These are phyloP conservation scores for Leptopilina drosophilae DNA, from an alignment of 2,888 invertebrate genomes.

Conservation along the genomic window DNA sequence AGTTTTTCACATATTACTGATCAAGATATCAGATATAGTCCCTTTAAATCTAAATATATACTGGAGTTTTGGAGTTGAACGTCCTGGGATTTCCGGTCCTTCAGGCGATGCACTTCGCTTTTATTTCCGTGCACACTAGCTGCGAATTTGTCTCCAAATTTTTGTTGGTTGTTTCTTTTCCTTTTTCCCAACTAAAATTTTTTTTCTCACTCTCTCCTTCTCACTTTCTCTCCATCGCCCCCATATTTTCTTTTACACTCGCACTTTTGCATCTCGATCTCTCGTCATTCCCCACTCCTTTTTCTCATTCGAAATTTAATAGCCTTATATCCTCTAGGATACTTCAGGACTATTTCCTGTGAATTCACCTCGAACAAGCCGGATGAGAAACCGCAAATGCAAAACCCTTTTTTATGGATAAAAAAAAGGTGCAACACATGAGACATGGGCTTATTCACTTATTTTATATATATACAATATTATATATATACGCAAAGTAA, in stretches of 20 bases:
- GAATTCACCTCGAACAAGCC: slow-evolving; percentile 64
- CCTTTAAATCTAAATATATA: slow-evolving; percentile 71
- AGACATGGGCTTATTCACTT: slow-evolving; percentile 29
- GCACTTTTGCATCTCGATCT: slow-evolving; percentile 45
- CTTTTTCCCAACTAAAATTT: slow-evolving; percentile 51
- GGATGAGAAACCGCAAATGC: slow-evolving; percentile 75
- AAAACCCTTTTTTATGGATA: slow-evolving; percentile 53
- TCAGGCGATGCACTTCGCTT: slow-evolving; percentile 62
- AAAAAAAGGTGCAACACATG: slow-evolving; percentile 11
- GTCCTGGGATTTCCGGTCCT: slow-evolving; percentile 74
- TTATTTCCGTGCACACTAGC: slow-evolving; percentile 53
- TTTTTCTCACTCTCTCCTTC: slow-evolving; percentile 51
- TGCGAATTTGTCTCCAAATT: slow-evolving; percentile 44
- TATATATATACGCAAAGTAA: too few species aligned
- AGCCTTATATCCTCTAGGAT: slow-evolving; percentile 74
- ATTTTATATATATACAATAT: background rate
- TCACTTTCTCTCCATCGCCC: slow-evolving; percentile 48
- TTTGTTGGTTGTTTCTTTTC: slow-evolving; percentile 43
- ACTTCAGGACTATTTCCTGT: slow-evolving; percentile 76
- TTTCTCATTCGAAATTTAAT: slow-evolving; percentile 72
- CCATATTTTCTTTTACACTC: slow-evolving; percentile 49
- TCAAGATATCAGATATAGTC: slow-evolving; percentile 64
- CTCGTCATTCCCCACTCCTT: slow-evolving; percentile 41
- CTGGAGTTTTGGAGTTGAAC: slow-evolving; percentile 70
- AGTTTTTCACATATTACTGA: slow-evolving; percentile 53